Conservation (phyloP, 2,797 vertebrate genomes). For the Ctenopoma kingsleyae region DNA sequence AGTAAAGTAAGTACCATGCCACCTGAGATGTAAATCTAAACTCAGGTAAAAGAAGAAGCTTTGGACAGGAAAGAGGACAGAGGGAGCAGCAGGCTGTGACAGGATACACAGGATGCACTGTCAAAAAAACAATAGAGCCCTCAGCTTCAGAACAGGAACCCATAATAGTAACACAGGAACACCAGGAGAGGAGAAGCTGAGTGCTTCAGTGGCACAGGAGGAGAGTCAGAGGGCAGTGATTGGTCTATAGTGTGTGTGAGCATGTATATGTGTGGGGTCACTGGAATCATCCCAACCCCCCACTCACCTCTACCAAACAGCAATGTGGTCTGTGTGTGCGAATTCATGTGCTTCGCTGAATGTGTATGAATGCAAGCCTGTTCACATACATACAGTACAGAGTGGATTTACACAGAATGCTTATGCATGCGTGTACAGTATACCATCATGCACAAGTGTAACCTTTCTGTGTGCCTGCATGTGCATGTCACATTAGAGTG, state of each 20-base stretch:
- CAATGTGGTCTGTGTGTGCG: slow-evolving; percentile 25
- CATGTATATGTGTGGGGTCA: slow-evolving; percentile 32
- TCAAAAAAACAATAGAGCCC: slow-evolving; percentile 77
- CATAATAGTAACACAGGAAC: slow-evolving; percentile 83
- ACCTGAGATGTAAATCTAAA: slow-evolving; percentile 51
- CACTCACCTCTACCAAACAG: slow-evolving; percentile 47
- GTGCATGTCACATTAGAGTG: slow-evolving; percentile 81
- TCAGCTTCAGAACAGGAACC: slow-evolving; percentile 75
- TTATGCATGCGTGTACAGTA: slow-evolving; percentile 40
- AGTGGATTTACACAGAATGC: slow-evolving; percentile 18
- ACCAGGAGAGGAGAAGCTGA: slow-evolving; percentile 57
- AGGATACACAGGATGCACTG: slow-evolving; percentile 75
- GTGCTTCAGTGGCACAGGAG: slow-evolving; percentile 52
- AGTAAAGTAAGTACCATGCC: slow-evolving; percentile 40
- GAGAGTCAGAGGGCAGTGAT: slow-evolving; percentile 62
- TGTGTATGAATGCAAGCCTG: slow-evolving; percentile 28
- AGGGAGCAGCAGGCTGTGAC: slow-evolving; percentile 65
- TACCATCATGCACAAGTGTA: slow-evolving; percentile 28
- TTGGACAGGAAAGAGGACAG: slow-evolving; percentile 54
- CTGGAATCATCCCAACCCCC: slow-evolving; percentile 33
- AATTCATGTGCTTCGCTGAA: slow-evolving; percentile 35
- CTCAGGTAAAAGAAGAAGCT: slow-evolving; percentile 41
- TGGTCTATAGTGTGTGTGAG: slow-evolving; percentile 38
- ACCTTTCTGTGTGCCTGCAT: slow-evolving; percentile 53
- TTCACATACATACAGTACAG: slow-evolving; percentile 22